Evolutionary conservation across 2,797 vertebrate genomes (phyloP), one percentile per base, ranked within the genome.

Genomic region (Acanthurus tractus): DNA sequence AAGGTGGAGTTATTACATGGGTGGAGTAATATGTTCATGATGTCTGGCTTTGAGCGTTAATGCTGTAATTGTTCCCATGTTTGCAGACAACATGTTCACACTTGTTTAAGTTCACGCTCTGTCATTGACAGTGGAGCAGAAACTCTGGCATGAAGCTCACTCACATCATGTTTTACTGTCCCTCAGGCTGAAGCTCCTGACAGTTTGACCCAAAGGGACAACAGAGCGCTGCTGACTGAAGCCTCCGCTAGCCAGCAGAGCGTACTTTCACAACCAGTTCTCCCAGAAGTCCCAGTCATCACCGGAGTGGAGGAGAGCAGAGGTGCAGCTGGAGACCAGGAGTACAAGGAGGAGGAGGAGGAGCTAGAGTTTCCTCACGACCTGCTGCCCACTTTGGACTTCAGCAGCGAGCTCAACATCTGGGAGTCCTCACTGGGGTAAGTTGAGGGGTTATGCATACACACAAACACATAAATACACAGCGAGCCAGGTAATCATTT

Each of bases 301-400:
- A 68, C 77, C 0, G 92, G 92, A 12, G 85, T 89, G 70, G 92
- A 90, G 78, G 89, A 89, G 69, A 85, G 56, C 59, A 5, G 59
- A 53, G 23, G 85, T 70, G 56, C 73, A 70, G 44, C 85, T 56
- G 62, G 38, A 63, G 79, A 87, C n/a, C 70, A 72, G 25, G 81
- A 84, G 13, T 79, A 93, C 86, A 88, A 90, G 64, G 93, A 74
- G 17, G 95, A 74, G 17, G 49, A 52, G 49, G 49, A 55, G 10
- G 81, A 96, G 82, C 89, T 96, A 0, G 95, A 95, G 92, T 96
- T 96, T 90, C 94, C 95, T 56, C 95, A 96, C 49, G 95, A 96
- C 83, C 88, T 96, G 79, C 93, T 96, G 58, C 95, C 95, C 78
- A 95, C 87, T 88, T 91, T 94, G 70, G 95, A 96, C 92, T 95